A percentile compares a stretch with the other conserved stretches of the same genome.
phyloP scores from a whole-genome alignment of 2,797 vertebrate species.

The Falco concolor region DNA sequence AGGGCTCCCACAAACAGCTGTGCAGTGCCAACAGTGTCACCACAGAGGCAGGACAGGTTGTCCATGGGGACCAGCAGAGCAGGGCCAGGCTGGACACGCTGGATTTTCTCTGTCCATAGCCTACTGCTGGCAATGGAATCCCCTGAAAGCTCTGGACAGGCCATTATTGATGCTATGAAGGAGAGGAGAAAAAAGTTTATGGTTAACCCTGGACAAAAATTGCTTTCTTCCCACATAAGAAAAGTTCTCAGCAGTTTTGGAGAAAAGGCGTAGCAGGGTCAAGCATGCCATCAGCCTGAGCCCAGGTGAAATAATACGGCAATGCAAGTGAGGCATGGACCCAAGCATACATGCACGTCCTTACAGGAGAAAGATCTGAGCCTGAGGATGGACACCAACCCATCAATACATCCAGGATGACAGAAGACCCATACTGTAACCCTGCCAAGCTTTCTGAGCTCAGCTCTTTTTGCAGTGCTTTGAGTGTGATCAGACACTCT shows the following conservation, averaged over 20 bases:
- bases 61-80: neutral
- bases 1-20: rapidly evolving
- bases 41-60: neutral
- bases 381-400: neutral
- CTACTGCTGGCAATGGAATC: neutral
- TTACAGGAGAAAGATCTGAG: neutral
- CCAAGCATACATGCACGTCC: neutral
- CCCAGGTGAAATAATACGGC: neutral
- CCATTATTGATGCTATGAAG: neutral
- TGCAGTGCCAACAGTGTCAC: neutral
- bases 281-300: neutral
- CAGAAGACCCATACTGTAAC: neutral
- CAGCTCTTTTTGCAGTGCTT: neutral
- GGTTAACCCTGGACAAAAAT: neutral
- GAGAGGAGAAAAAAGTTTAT: neutral
- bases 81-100: neutral
- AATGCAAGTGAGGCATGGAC: neutral
- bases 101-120: neutral
- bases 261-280: neutral
- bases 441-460: neutral
- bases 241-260: neutral
- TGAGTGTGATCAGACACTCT: neutral
- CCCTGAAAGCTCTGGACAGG: neutral
- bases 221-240: neutral
- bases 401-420: neutral